A percentile compares a stretch with the other conserved stretches of the same genome.
phyloP scores from a whole-genome alignment of 2,888 invertebrate genomes.

The Agriopis aurantiaria region DNA sequence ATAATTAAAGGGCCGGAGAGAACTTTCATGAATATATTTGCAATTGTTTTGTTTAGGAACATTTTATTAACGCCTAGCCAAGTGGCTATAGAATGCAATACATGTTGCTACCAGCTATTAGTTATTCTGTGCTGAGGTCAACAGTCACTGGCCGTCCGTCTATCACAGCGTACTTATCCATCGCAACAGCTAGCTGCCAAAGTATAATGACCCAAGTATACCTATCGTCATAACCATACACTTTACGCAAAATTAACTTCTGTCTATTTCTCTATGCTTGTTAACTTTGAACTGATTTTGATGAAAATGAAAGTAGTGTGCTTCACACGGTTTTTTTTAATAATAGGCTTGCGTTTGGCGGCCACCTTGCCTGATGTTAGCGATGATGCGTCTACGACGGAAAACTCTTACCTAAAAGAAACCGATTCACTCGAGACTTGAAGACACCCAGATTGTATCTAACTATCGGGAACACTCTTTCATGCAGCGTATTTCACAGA shows the following conservation, averaged over 20 bases:
- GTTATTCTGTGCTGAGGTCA: conserved; percentile 20
- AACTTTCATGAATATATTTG: too few species aligned
- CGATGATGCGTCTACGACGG: too few species aligned
- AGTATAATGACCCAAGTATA: conserved; percentile 35
- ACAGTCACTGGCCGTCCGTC: conserved; percentile 12
- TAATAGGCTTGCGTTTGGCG: too few species aligned
- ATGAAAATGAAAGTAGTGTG: too few species aligned
- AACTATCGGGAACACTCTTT: too few species aligned
- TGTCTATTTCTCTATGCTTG: background rate
- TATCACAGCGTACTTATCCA: conserved; percentile 9
- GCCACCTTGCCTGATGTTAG: too few species aligned
- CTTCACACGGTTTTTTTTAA: too few species aligned
- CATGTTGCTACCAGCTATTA: background rate
- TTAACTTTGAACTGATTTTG: background rate
- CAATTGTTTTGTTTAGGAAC: background rate
- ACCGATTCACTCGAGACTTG: too few species aligned
- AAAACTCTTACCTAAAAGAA: too few species aligned
- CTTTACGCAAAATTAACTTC: background rate
- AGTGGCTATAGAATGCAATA: background rate
- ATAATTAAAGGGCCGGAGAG: too few species aligned
- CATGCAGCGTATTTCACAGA: too few species aligned
- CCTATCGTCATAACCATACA: background rate
- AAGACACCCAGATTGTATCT: too few species aligned
- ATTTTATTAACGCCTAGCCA: background rate
- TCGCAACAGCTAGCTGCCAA: conserved; percentile 17